These are phyloP conservation scores for Falcaria lacertinaria DNA, from an alignment of 2,888 invertebrate species.

Conservation along the genomic window DNA sequence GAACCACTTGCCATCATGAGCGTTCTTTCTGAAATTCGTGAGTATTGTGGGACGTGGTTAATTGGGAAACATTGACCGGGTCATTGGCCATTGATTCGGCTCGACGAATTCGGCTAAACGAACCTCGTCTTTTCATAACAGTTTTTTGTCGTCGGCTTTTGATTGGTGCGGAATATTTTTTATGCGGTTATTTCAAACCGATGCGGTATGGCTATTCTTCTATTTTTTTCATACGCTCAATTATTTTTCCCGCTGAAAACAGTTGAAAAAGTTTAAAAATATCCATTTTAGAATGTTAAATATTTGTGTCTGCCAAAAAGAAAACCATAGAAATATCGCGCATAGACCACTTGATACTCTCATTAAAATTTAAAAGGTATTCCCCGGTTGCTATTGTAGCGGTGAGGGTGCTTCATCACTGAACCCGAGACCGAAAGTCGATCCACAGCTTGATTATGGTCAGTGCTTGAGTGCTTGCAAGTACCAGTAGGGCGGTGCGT, in stretches of 20 bases:
- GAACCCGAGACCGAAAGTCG: too few relatives aligned
- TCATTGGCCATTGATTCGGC: conserved; percentile 30
- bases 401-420: too few relatives aligned
- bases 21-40: conserved; percentile 12
- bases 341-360: too few relatives aligned
- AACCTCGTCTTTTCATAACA: background rate
- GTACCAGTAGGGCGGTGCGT: too few relatives aligned
- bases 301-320: too few relatives aligned
- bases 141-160: background rate
- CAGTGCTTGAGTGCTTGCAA: too few relatives aligned
- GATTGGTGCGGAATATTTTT: background rate
- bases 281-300: too few relatives aligned
- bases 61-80: conserved; percentile 35
- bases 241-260: background rate
- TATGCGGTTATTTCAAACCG: background rate
- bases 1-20: background rate
- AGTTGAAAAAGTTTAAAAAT: background rate
- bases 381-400: too few relatives aligned
- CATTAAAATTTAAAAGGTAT: too few relatives aligned
- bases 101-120: conserved; percentile 6
- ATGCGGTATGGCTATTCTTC: background rate
- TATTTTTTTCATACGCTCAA: background rate
- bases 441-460: too few relatives aligned
- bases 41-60: conserved; percentile 19
- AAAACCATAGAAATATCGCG: too few relatives aligned